Conservation (phyloP, 1,140 invertebrate genomes). For the Chelonus insularis region DNA sequence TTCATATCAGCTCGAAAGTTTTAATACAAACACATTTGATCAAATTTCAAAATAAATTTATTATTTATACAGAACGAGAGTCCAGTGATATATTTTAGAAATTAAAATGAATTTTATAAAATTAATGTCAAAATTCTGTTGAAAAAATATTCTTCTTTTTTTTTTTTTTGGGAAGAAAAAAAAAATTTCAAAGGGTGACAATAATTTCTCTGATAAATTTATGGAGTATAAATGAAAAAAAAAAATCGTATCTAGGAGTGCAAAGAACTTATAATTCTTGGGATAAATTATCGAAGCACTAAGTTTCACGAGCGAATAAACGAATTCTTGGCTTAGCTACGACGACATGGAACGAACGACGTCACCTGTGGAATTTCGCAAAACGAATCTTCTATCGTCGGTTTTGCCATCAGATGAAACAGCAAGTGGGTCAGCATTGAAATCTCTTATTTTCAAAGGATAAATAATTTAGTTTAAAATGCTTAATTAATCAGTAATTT, state of each 20-base stretch:
- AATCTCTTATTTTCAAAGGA: conserved; percentile 5
- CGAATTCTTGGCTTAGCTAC: conserved; percentile 3
- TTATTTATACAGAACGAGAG: no score
- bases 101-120: no score
- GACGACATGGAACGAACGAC: background rate
- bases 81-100: no score
- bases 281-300: background rate
- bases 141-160: no score
- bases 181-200: no score
- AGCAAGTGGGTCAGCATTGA: conserved; percentile 19
- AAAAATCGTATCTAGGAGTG: background rate
- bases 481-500: conserved; percentile 13
- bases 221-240: no score
- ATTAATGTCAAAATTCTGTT: no score
- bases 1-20: no score
- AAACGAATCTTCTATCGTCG: conserved; percentile 4
- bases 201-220: no score
- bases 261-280: conserved; percentile 8
- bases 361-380: conserved; percentile 26
- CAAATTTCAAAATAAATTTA: no score
- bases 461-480: background rate
- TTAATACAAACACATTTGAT: no score
- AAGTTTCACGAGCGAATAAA: background rate
- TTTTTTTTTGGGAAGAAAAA: no score
- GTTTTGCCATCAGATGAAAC: background rate